Evolutionary conservation across 2,888 invertebrate species (phyloP).

Genomic region (Drosophila mimica): DNA sequence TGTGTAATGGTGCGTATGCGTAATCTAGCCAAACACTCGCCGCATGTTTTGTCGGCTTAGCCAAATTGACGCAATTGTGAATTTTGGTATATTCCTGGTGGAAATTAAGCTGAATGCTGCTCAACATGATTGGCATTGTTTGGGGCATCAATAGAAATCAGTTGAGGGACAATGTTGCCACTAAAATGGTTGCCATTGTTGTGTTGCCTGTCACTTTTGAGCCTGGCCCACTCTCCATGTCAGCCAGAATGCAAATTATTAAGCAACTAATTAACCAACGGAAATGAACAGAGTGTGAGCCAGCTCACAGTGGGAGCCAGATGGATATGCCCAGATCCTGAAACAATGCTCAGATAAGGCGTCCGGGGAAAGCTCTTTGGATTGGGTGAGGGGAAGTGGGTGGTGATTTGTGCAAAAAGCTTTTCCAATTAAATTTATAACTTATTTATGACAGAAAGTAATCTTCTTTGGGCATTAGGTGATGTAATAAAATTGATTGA

Average conservation of each 20-base stretch:
- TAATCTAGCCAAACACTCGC: constrained; percentile 27
- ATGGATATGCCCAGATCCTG: neutral
- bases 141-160: constrained; percentile 73
- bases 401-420: constrained; percentile 43
- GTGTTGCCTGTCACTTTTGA: constrained; percentile 52
- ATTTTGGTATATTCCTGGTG: constrained; percentile 65
- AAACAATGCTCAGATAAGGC: constrained; percentile 9
- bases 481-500: constrained; percentile 80
- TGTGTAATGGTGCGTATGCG: constrained; percentile 39
- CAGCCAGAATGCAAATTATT: constrained; percentile 70
- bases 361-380: neutral
- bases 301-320: neutral
- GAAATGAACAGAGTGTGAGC: constrained; percentile 28
- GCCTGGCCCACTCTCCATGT: constrained; percentile 36
- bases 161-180: constrained; percentile 58
- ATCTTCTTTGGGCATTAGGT: constrained; percentile 77
- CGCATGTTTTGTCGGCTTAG: constrained; percentile 30
- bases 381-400: neutral
- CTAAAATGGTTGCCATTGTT: constrained; percentile 30
- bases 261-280: constrained; percentile 73
- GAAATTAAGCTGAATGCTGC: constrained; percentile 69
- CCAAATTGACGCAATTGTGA: constrained; percentile 29
- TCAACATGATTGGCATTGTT: constrained; percentile 71
- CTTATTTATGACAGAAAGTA: constrained; percentile 70
- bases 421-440: constrained; percentile 78